phyloP scores from a whole-genome alignment of 2,888 invertebrate species.

The Vandiemenella viatica region DNA sequence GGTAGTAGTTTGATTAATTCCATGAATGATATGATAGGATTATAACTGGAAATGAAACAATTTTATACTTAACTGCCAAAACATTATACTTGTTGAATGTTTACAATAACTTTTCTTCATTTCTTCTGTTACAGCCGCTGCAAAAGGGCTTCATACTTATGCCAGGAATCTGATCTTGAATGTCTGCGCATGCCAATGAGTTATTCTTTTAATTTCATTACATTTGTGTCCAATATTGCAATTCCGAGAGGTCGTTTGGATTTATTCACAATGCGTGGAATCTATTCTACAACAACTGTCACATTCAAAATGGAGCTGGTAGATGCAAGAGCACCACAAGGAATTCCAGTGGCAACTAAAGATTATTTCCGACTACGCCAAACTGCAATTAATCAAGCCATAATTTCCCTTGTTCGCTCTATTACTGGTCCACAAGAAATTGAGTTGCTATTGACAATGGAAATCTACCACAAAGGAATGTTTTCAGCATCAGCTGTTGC shows the following conservation, averaged over 20 bases:
- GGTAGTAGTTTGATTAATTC: too few relatives aligned
- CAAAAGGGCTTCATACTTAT: conserved; percentile 25
- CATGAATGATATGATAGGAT: too few relatives aligned
- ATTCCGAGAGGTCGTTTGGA: conserved; percentile 52
- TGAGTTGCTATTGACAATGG: conserved; percentile 75
- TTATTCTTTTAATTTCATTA: conserved; percentile 85
- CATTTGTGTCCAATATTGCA: conserved; percentile 70
- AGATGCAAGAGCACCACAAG: conserved; percentile 47
- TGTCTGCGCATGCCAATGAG: conserved; percentile 71
- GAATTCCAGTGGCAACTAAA: conserved; percentile 28
- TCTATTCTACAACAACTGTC: conserved; percentile 50
- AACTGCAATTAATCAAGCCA: conserved; percentile 53
- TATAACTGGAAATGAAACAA: too few relatives aligned
- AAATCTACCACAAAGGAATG: conserved; percentile 52
- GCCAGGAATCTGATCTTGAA: conserved; percentile 51
- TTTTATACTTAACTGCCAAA: too few relatives aligned
- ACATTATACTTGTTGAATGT: too few relatives aligned
- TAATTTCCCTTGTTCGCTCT: conserved; percentile 54
- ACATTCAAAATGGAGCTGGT: conserved; percentile 59
- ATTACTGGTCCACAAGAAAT: conserved; percentile 83
- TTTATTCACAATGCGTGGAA: conserved; percentile 76
- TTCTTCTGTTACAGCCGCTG: background rate
- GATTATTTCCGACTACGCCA: conserved; percentile 32
- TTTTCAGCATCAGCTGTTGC: conserved; percentile 74
- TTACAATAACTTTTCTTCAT: too few relatives aligned